These are phyloP conservation scores for Parapristionchus giblindavisi DNA, from an alignment of 2,888 invertebrate species.

Conservation along the genomic window DNA sequence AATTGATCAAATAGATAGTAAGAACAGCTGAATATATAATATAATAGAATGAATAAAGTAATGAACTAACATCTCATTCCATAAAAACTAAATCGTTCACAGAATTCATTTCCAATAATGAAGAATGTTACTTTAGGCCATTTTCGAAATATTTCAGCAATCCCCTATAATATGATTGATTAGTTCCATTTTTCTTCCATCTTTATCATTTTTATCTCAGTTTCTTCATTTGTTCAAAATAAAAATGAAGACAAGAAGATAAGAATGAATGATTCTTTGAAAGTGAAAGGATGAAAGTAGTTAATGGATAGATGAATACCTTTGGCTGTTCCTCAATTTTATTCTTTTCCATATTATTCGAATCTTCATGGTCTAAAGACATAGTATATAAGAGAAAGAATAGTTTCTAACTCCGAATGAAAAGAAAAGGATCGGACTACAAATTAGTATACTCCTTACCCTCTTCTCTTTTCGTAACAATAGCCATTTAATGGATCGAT, in stretches of 20 bases:
- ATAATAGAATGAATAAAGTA: conserved; percentile 1
- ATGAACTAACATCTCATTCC: conserved; percentile 86
- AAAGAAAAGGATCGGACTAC: background rate
- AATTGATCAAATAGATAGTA: conserved; percentile 84
- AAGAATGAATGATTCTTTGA: background rate
- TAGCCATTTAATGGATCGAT: conserved; percentile 33
- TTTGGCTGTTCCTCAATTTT: conserved; percentile 10
- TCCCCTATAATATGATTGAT: conserved; percentile 30
- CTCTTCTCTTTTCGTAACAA: conserved; percentile 1
- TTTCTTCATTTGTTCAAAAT: too few relatives aligned
- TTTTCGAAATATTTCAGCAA: conserved; percentile 45
- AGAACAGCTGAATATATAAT: conserved; percentile 80
- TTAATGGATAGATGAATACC: background rate
- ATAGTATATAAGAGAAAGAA: background rate
- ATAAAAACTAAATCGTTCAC: conserved; percentile 94
- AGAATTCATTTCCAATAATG: conserved; percentile 94
- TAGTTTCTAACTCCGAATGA: background rate
- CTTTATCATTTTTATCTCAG: too few relatives aligned
- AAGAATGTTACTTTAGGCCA: conserved; percentile 61
- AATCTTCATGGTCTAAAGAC: background rate
- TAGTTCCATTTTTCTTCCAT: too few relatives aligned
- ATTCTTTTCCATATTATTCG: conserved; percentile 13
- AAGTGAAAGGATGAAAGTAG: background rate
- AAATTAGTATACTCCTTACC: background rate
- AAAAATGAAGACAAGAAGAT: background rate